A percentile compares a stretch with the other conserved stretches of the same genome.
These are phyloP conservation scores for Gibbula magus DNA, from an alignment of 2,888 invertebrate genomes.

Conservation along the genomic window DNA sequence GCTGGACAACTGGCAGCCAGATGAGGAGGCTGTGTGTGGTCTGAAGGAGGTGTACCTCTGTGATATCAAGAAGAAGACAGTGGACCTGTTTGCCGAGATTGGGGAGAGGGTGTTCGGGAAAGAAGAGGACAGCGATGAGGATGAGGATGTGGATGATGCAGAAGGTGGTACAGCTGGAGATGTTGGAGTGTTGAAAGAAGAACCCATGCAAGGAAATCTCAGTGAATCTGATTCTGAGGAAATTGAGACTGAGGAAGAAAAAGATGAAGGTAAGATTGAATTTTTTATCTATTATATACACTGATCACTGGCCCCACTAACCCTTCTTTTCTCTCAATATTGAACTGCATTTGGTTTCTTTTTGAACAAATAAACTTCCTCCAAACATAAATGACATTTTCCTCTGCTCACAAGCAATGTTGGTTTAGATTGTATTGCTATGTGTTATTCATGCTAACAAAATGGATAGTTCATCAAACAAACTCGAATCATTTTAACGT, in stretches of 20 bases:
- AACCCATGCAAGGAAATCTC: not conserved
- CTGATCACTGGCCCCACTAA: no score
- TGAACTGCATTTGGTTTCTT: no score
- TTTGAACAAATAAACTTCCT: no score
- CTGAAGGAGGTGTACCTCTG: conserved; percentile 38
- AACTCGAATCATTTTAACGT: no score
- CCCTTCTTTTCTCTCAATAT: no score
- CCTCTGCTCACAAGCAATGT: no score
- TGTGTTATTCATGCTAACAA: no score
- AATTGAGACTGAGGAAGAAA: not conserved
- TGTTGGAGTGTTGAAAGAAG: not conserved
- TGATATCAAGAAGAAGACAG: conserved; percentile 31
- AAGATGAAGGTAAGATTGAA: not conserved
- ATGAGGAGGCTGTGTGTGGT: not conserved
- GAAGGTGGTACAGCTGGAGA: not conserved
- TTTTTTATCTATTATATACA: not conserved
- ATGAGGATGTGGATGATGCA: not conserved
- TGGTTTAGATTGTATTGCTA: no score
- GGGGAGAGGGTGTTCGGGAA: conserved; percentile 31
- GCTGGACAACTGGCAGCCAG: conserved; percentile 21
- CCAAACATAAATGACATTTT: no score
- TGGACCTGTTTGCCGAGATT: conserved; percentile 29
- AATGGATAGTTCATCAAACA: no score
- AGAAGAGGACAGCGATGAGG: not conserved
- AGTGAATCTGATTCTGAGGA: not conserved